phyloP scores from a whole-genome alignment of 2,113 vertebrate species.

The Struthidea cinerea region DNA sequence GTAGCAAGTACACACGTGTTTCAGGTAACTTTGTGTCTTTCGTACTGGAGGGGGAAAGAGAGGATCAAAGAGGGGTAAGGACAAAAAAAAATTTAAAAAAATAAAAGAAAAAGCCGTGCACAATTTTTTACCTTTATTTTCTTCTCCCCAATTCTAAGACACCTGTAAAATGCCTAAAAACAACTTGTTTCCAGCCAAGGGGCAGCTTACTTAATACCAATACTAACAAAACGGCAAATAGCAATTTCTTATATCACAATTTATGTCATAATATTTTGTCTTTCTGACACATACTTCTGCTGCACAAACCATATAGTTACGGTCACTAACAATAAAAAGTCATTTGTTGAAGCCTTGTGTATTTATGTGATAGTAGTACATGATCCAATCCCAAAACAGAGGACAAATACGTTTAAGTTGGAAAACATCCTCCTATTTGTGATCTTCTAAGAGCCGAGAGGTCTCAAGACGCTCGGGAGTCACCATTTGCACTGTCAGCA shows the following conservation, averaged over 20 bases:
- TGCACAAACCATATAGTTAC: not conserved
- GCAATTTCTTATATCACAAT: not conserved
- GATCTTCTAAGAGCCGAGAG: not conserved
- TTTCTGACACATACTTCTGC: not conserved
- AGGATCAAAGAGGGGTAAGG: not conserved
- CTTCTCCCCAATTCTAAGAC: not conserved
- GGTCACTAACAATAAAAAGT: not conserved
- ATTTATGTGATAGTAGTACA: not conserved
- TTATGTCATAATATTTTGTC: not conserved
- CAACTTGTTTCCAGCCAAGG: not conserved
- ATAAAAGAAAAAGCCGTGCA: not conserved
- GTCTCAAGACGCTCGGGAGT: not conserved
- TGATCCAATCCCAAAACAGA: not conserved
- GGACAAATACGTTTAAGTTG: not conserved
- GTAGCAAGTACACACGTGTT: not conserved
- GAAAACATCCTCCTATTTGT: not conserved
- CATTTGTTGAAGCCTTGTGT: not conserved
- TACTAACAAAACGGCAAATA: not conserved
- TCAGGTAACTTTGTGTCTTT: not conserved
- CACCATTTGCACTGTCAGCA: not conserved
- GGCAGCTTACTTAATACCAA: not conserved
- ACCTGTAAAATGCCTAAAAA: not conserved
- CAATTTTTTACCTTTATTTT: not conserved
- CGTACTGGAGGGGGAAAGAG: not conserved
- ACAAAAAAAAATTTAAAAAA: not conserved